Base-by-base conservation (phyloP, 2,113 vertebrate species). In the Aramus guarauna region DNA sequence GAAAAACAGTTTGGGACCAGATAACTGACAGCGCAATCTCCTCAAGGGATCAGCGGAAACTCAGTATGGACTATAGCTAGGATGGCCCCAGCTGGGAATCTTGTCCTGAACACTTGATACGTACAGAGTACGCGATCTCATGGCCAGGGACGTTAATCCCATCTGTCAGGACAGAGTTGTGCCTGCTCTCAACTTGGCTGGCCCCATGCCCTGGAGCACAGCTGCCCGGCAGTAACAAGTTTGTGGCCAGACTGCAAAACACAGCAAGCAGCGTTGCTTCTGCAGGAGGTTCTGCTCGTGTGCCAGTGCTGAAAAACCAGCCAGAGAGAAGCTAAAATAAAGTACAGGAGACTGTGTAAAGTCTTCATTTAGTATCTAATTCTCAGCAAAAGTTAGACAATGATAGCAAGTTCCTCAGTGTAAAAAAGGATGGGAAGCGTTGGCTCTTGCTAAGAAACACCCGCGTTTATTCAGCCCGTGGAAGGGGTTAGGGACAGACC, bases 101-200 rank as follows among this genome's bases (percentile, higher is more conserved):
- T 34, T 78, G 72, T n/a, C 72, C 62, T 4, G 4, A 52, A 64
- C 72, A 94, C 82, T 95, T 93, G 79, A 74, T 84, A 84, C 1
- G 11, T 67, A 82, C 12, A 74, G 62, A 78, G 69, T 53, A 88
- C 68, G 69, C 7, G 5, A 59, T 78, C 85, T 67, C 86, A 80
- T 86, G 71, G 68, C 78, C 67, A 39, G 82, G 88, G 41, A 77
- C 0, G 4, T 95, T 97, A 96, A 97, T 97, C 86, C 81, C 92
- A 95, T 97, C 91, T 97, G 95, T 89, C 87, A 85, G 95, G 87
- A 90, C 30, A 0, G 88, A 96, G 95, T 62, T 11, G 37, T 67
- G 89, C 91, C 94, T 93, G 52, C 72, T 95, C 92, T 97, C 94
- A 84, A 88, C 92, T 30, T 79, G 89, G 73, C 93, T 97, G 96